Evolutionary conservation across 2,797 vertebrate species (phyloP).

Genomic region (Lates japonicus): DNA sequence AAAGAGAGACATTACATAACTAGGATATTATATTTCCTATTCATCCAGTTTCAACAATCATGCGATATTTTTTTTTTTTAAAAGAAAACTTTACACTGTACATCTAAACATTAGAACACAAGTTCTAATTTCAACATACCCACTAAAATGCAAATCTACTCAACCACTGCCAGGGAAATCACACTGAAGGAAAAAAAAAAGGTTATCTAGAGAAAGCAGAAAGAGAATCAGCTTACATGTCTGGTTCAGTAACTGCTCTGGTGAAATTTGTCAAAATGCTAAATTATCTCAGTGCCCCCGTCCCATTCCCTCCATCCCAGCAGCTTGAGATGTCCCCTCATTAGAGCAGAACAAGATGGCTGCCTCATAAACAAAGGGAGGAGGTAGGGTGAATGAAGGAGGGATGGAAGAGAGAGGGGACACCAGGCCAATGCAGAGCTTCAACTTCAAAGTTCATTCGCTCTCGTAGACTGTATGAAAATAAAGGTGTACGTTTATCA

Average conservation of each 20-base stretch:
- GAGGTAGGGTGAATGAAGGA: conserved; percentile 71
- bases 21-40: conserved; percentile 78
- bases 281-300: conserved; percentile 41
- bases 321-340: conserved; percentile 70
- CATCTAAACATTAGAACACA: conserved; percentile 81
- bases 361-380: conserved; percentile 72
- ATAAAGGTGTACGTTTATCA: conserved; percentile 68
- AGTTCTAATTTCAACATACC: conserved; percentile 73
- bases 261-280: conserved; percentile 57
- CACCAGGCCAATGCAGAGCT: conserved; percentile 48
- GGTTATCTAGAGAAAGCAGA: conserved; percentile 67
- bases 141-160: conserved; percentile 77
- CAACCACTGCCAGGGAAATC: conserved; percentile 78
- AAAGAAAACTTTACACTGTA: conserved; percentile 85
- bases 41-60: conserved; percentile 79
- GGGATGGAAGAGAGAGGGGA: conserved; percentile 65
- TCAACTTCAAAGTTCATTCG: conserved; percentile 69
- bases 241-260: conserved; percentile 69
- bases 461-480: conserved; percentile 64
- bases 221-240: conserved; percentile 72
- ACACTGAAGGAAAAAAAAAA: conserved; percentile 68
- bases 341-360: conserved; percentile 71
- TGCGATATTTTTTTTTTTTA: conserved; percentile 61
- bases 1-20: conserved; percentile 77
- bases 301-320: conserved; percentile 67